Percentiles rank a stretch among this genome's conserved stretches.
Conservation (phyloP, 2,797 vertebrate species). For the Moxostoma hubbsi region DNA sequence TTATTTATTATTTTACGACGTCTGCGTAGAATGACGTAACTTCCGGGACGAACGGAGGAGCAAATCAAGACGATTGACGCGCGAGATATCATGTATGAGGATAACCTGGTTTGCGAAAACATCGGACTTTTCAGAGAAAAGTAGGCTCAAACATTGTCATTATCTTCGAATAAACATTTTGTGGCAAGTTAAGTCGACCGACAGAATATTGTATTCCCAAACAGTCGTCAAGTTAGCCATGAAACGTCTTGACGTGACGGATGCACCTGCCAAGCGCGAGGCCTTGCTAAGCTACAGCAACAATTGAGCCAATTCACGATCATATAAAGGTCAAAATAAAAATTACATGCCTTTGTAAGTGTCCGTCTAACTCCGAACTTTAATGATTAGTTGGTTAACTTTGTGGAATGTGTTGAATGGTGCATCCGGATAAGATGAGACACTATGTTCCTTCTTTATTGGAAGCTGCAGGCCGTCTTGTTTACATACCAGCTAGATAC, state of each 20-base stretch:
- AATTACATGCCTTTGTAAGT: no score
- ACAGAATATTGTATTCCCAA: no score
- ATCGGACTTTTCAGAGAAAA: slow-evolving; percentile 23
- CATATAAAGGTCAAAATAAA: neutral
- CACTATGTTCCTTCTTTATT: no score
- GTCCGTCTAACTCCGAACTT: neutral
- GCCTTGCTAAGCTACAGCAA: slow-evolving; percentile 26
- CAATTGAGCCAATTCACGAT: neutral
- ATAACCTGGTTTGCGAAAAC: slow-evolving; percentile 1
- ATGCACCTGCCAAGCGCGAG: slow-evolving; percentile 29
- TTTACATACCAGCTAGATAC: neutral
- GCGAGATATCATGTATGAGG: slow-evolving; percentile 15
- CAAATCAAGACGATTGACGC: slow-evolving; percentile 26
- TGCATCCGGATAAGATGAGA: neutral
- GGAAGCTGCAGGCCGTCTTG: no score
- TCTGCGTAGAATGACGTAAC: neutral
- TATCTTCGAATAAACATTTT: neutral
- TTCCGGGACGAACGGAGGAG: slow-evolving; percentile 3
- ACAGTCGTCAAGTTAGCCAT: neutral
- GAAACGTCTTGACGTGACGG: slow-evolving; percentile 7
- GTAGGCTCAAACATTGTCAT: slow-evolving; percentile 16
- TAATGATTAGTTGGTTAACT: neutral
- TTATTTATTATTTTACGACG: neutral
- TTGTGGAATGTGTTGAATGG: neutral
- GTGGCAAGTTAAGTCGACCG: no score